Percentiles rank a stretch among this genome's conserved stretches.
Conservation (phyloP, 2,888 invertebrate genomes). For the Steinernema hermaphroditum region DNA sequence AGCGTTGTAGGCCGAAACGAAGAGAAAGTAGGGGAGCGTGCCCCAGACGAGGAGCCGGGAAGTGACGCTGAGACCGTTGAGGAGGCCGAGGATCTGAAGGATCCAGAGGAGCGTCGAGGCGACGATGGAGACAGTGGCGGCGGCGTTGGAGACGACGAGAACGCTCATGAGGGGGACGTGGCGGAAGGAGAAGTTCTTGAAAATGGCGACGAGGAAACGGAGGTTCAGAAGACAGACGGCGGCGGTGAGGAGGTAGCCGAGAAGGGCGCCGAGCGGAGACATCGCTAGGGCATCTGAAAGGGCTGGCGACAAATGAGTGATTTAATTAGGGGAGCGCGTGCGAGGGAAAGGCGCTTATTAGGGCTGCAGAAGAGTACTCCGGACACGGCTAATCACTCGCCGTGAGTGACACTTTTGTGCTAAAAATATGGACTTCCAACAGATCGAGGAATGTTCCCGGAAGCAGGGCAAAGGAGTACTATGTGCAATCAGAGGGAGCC, state of each 20-base stretch:
- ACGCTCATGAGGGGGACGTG: neutral
- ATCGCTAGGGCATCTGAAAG: neutral
- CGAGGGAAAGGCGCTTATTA: too few relatives aligned
- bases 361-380: too few relatives aligned
- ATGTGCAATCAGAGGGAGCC: too few relatives aligned
- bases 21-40: neutral
- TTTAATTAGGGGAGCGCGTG: neutral
- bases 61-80: neutral
- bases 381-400: too few relatives aligned
- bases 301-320: neutral
- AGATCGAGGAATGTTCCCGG: neutral
- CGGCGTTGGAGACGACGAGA: neutral
- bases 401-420: too few relatives aligned
- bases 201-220: neutral
- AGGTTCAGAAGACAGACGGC: neutral
- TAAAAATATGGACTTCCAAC: too few relatives aligned
- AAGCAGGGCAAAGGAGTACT: too few relatives aligned
- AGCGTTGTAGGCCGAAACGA: conserved; percentile 2
- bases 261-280: neutral
- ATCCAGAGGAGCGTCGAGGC: neutral
- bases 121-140: neutral
- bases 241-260: conserved; percentile 5
- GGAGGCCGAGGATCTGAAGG: neutral
- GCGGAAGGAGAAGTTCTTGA: neutral
- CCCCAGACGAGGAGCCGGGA: neutral